phyloP scores from a whole-genome alignment of 2,113 vertebrate genomes.

The Sterrhoptilus dennistouni region DNA sequence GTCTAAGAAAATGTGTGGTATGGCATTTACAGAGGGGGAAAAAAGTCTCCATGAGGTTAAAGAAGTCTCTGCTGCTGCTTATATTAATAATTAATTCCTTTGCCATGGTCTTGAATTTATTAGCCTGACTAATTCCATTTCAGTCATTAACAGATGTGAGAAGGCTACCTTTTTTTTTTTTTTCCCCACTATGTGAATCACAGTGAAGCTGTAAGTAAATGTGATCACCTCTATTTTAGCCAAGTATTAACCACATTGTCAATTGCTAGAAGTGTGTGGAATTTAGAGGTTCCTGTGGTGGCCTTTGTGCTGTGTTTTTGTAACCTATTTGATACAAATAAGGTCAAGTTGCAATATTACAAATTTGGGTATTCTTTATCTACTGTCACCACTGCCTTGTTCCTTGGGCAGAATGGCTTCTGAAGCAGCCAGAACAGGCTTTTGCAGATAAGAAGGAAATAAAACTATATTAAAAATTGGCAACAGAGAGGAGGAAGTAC shows the following conservation, averaged over 20 bases:
- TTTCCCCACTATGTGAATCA: background rate
- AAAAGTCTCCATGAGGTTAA: background rate
- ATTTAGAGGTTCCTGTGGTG: background rate
- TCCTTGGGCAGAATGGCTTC: background rate
- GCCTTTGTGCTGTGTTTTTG: background rate
- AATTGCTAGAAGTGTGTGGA: background rate
- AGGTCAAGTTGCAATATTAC: background rate
- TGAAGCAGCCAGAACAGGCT: background rate
- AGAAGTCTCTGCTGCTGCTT: background rate
- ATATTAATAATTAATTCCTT: background rate
- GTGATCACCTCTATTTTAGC: background rate
- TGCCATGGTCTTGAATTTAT: background rate
- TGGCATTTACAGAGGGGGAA: background rate
- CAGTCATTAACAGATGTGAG: background rate
- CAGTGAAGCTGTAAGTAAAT: background rate
- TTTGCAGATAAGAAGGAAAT: background rate
- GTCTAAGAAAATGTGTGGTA: slow-evolving; percentile 11
- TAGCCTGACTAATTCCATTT: background rate
- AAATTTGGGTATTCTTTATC: background rate
- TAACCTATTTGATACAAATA: background rate
- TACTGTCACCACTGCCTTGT: background rate
- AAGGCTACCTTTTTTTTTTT: background rate
- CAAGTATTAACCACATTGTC: background rate
- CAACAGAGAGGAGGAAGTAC: background rate
- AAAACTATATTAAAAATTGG: background rate